Evolutionary conservation across 1,140 invertebrate genomes (phyloP), one percentile per base, ranked within the genome.

Genomic region (Aphaenogaster ashmeadi): DNA sequence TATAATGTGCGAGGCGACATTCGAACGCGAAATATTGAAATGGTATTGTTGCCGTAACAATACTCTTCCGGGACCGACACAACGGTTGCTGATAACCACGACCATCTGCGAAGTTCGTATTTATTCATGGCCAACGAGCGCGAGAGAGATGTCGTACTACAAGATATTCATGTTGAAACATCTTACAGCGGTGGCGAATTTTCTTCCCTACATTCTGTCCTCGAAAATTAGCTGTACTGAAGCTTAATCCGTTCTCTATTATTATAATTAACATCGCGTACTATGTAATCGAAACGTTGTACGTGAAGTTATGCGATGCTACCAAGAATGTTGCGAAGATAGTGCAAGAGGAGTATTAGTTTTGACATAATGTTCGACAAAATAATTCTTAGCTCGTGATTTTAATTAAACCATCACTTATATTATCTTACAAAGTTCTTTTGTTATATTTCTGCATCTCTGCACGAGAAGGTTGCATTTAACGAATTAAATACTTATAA

Each of bases 1-100:
- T 62, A 38, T 47, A 44, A 47, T 38, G n/a, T 18, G 27, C 41
- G 41, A 74, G 27, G 41, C 69, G 80, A 84, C 72, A 84, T 84
- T 44, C 67, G 44, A 74, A 84, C 27, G 27, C n/a, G 64, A 85
- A 90, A 87, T 77, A 81, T 50, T 52, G 66, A 79, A 90, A 84
- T 52, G 38, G 67, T 80, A 90, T 90, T 90, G 88, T 88, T 62
- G 8, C 60, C 38, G 36, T 62, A 80, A 90, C 86, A 90, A 90
- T 87, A 74, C 72, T 21, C 60, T 83, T 50, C 47, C 50, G 44
- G 56, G 60, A 60, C 33, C 33, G 88, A 77, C 56, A 36, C 52
- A 72, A 60, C 79, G 60, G 72, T 71, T 60, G 47, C 56, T 47
- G 74, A 89, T 91, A 91, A 89, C 71, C 27, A 72, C 66, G 38